Conservation (phyloP, 2,113 vertebrate genomes). For the Osmerus eperlanus region DNA sequence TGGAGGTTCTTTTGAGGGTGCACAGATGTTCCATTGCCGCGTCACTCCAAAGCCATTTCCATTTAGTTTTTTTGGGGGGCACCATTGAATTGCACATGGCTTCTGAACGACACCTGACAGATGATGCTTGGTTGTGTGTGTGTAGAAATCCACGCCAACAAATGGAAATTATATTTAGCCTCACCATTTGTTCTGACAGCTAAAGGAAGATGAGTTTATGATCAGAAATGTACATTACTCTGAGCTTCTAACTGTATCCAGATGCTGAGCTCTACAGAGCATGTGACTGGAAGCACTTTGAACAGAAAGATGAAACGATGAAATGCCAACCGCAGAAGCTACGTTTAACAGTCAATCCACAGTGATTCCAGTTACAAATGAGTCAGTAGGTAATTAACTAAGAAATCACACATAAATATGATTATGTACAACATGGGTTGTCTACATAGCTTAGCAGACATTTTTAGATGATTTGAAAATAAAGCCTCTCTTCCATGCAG, state of each 20-base stretch:
- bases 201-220: background rate
- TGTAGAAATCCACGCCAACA: background rate
- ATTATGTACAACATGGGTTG: too few relatives aligned
- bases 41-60: background rate
- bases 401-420: too few relatives aligned
- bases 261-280: too few relatives aligned
- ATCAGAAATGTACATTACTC: background rate
- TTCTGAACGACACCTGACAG: constrained; percentile 3
- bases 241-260: too few relatives aligned
- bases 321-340: too few relatives aligned
- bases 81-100: background rate
- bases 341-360: too few relatives aligned
- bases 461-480: background rate
- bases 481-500: background rate
- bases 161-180: background rate
- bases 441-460: background rate
- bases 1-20: background rate
- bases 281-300: too few relatives aligned
- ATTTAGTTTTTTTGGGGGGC: background rate
- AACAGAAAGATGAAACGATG: too few relatives aligned
- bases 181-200: background rate
- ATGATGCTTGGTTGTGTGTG: background rate
- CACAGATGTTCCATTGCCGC: background rate
- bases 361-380: too few relatives aligned
- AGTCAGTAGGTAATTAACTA: too few relatives aligned